These are phyloP conservation scores for Hepsetus odoe DNA, from an alignment of 2,113 vertebrate species.

Conservation along the genomic window DNA sequence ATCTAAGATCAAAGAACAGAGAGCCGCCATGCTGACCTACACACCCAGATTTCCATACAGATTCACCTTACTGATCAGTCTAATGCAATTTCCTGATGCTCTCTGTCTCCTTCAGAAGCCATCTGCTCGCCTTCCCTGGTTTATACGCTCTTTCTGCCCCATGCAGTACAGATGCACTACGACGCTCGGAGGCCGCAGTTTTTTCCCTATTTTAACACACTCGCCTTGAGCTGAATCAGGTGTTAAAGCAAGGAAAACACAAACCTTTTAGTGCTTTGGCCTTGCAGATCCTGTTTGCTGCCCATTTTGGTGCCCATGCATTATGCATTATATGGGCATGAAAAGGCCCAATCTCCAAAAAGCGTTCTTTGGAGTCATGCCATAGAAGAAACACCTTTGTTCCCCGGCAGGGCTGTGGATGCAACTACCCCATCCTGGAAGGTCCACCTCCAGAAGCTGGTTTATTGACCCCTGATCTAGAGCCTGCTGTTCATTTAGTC, in stretches of 20 bases:
- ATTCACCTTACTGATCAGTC: constrained; percentile 18
- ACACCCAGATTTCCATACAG: not conserved
- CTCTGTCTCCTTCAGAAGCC: not conserved
- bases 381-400: not conserved
- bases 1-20: constrained; percentile 35
- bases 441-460: too few species aligned
- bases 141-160: not conserved
- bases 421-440: too few species aligned
- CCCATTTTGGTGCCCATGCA: not conserved
- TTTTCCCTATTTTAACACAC: not conserved
- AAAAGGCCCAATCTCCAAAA: not conserved
- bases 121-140: not conserved
- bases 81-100: not conserved
- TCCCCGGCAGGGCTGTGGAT: too few species aligned
- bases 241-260: not conserved
- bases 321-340: too few species aligned
- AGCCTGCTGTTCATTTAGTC: not conserved
- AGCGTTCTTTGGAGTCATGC: not conserved
- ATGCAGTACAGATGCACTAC: not conserved
- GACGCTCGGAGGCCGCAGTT: not conserved
- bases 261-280: not conserved
- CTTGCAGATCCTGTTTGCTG: not conserved
- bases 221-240: not conserved
- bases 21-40: not conserved
- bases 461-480: not conserved